These are phyloP conservation scores for Silurus asotus DNA, from an alignment of 2,113 vertebrate species.

Conservation along the genomic window DNA sequence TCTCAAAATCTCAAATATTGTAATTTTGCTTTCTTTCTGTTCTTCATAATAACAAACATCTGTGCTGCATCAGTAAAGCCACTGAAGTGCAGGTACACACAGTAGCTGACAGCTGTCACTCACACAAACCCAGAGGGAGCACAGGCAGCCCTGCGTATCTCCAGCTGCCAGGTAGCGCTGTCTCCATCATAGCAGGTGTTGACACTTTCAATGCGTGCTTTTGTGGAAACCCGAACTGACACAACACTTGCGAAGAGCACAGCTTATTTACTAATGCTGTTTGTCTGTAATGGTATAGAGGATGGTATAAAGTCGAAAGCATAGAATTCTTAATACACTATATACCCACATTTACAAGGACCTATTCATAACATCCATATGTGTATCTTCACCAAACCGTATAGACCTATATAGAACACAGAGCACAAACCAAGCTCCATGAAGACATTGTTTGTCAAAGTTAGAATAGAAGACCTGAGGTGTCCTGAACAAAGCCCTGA, in stretches of 20 bases:
- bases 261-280: slow-evolving; percentile 92
- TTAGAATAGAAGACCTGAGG: too few relatives aligned
- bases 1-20: neutral
- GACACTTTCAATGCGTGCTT: slow-evolving; percentile 85
- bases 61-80: slow-evolving; percentile 52
- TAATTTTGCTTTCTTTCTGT: neutral
- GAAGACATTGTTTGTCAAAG: too few relatives aligned
- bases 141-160: slow-evolving; percentile 96
- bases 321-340: neutral
- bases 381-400: neutral
- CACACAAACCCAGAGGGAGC: slow-evolving; percentile 88
- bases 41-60: slow-evolving; percentile 8
- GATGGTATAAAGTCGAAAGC: neutral
- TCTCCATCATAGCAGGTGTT: slow-evolving; percentile 85
- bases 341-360: neutral
- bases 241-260: slow-evolving; percentile 87
- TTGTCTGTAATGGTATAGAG: slow-evolving; percentile 66
- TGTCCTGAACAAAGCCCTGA: too few relatives aligned
- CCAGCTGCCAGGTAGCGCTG: slow-evolving; percentile 89
- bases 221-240: slow-evolving; percentile 85
- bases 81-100: slow-evolving; percentile 10
- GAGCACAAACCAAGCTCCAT: too few relatives aligned
- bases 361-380: neutral
- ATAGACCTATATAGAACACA: too few relatives aligned
- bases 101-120: slow-evolving; percentile 58